phyloP scores from a whole-genome alignment of 2,888 invertebrate genomes.

The Argyra leucocephala region DNA sequence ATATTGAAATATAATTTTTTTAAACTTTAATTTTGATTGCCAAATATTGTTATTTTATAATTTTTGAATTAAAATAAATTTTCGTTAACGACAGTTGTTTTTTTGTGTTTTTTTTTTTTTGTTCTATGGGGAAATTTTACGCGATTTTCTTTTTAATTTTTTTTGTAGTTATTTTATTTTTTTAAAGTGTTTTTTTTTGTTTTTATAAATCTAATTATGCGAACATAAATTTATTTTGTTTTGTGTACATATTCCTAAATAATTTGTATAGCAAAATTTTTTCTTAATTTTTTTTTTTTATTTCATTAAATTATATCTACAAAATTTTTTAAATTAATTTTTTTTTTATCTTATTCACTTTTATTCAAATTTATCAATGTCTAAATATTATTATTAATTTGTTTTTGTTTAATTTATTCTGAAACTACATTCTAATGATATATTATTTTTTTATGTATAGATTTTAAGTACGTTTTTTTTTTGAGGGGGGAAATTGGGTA shows the following conservation, averaged over 20 bases:
- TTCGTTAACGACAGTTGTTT: slow-evolving; percentile 29
- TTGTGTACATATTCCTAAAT: too few species aligned
- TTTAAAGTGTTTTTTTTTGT: slow-evolving; percentile 20
- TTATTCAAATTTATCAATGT: slow-evolving; percentile 13
- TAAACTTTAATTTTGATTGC: not conserved
- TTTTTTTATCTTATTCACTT: slow-evolving; percentile 10
- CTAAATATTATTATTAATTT: slow-evolving; percentile 18
- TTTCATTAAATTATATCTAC: slow-evolving; percentile 13
- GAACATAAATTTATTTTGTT: not conserved
- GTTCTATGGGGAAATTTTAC: slow-evolving; percentile 8
- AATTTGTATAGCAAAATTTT: not conserved
- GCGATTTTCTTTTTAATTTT: slow-evolving; percentile 12
- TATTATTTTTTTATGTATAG: slow-evolving; percentile 21
- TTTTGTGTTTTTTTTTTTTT: slow-evolving; percentile 17
- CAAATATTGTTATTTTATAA: slow-evolving; percentile 9
- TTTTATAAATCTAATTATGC: slow-evolving; percentile 19
- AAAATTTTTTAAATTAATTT: slow-evolving; percentile 11
- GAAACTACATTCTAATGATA: slow-evolving; percentile 24
- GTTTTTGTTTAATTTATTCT: slow-evolving; percentile 12
- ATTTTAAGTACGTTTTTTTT: slow-evolving; percentile 9
- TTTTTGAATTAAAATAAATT: slow-evolving; percentile 25
- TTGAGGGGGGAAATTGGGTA: not conserved
- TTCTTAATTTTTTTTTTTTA: slow-evolving; percentile 8
- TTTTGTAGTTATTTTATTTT: slow-evolving; percentile 20
- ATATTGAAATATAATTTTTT: too few species aligned